Evolutionary conservation across 2,797 vertebrate species (phyloP), one percentile per base, ranked within the genome.

Genomic region (Potorous gilbertii): DNA sequence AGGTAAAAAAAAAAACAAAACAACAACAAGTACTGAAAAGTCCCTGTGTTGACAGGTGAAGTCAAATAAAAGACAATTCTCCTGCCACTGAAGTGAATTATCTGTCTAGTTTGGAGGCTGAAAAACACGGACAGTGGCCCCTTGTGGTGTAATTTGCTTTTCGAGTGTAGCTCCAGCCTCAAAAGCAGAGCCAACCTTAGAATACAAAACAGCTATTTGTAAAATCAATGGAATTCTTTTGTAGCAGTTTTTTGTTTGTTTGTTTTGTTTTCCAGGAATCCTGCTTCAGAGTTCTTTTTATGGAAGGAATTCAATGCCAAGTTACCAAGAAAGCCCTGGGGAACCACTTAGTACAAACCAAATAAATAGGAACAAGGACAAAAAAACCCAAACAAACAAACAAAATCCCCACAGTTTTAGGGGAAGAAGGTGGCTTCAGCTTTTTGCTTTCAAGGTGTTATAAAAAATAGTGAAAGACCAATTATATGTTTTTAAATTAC

Each of bases 261-360:
- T 87, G 95, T 95, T 91, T 54, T 93, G 50, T 62, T 92, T 94
- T 94, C 90, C 40, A 50, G 50, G 74, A 87, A 40, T 87, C 40
- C 74, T 87, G 74, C 74, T 87, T 87, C 21, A 40, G 40, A 87
- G 40, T 87, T 90, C 27, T 94, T 55, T 96, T 93, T 92, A 34
- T 95, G 92, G 92, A 40, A 90, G 93, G 50, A 96, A 92, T 95
- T 27, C 95, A 54, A 57, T 74, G 91, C 66, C 62, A 93, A 93
- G 12, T 59, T 96, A 90, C 91, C 2, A 57, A 54, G 95, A 93
- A 95, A 96, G 14, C 24, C 55, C 81, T 93, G 4, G 27, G 90
- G 52, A 54, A 94, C 95, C 40, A 50, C 74, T 87, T 21, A 50
- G 40, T 87, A 46, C 46, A 1, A 50, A 87, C 40, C n/a, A 46